Evolutionary conservation across 2,888 invertebrate genomes (phyloP), one percentile per base, ranked within the genome.

Genomic region (Pinctada fucata): DNA sequence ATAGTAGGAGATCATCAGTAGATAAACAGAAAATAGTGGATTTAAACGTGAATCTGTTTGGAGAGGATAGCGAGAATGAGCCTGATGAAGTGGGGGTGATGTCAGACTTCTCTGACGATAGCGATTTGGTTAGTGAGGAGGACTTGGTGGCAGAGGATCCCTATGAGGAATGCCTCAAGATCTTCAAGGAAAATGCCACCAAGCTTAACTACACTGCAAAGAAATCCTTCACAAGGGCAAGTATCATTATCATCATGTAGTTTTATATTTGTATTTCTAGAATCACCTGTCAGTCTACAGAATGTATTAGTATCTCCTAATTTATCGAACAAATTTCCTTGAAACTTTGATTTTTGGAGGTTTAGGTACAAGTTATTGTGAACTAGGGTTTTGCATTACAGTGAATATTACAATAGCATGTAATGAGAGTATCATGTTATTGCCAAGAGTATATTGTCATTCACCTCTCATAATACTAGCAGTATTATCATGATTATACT

Each of bases 151-250:
- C 91, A 16, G 89, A 95, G 83, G 95, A 95, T 84, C 95, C 96
- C 80, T 95, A 95, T 88, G 95, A 96, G 87, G 96, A 97, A 92
- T 97, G 97, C 92, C 95, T 96, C 89, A 95, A 94, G 93, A 97
- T 97, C 87, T 97, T 97, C 93, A 96, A 96, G 92, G 96, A 97
- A 93, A 95, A 80, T 58, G 80, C 79, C 65, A 63, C 81, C 51
- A 66, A 31, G 31, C 31, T 31, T 31, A 31, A 31, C 31, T 31
- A 31, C 31, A 31, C 31, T 31, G 51, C 73, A 13, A 68, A 74
- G 58, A 77, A 82, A 5, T 49, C 52, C 47, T 78, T 76, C 65
- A 83, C 81, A 79, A 76, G 82, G 78, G 81, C 76, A 75, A 49
- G 75, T 65, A 31, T 51, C 4, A 13, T 13, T 47, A n/a, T 6